Conservation (phyloP, 2,113 vertebrate genomes). For the Phocoena sinus region DNA sequence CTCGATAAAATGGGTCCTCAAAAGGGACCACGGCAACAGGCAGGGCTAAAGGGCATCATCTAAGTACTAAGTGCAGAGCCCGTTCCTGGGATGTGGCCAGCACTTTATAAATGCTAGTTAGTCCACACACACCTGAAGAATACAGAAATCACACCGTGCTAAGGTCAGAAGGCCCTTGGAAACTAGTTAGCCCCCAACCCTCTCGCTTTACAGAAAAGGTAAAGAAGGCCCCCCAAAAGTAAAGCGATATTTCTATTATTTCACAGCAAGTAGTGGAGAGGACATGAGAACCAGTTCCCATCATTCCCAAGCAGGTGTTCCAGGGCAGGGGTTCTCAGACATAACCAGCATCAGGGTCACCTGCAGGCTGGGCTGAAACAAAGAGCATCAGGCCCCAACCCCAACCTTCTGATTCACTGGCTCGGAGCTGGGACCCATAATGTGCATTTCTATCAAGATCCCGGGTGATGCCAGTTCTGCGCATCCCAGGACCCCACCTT, state of each 20-base stretch:
- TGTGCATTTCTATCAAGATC: background rate
- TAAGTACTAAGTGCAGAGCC: background rate
- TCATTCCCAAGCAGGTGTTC: background rate
- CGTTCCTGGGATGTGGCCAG: fast-evolving
- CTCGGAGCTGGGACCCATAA: background rate
- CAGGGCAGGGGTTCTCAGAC: background rate
- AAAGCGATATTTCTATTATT: background rate
- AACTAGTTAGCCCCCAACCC: background rate
- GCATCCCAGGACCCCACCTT: background rate
- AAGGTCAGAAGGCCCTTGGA: background rate
- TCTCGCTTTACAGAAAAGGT: background rate
- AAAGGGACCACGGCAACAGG: background rate
- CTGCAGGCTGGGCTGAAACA: too few species aligned
- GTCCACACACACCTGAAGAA: background rate
- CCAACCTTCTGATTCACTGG: background rate
- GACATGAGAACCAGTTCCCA: background rate
- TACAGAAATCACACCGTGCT: background rate
- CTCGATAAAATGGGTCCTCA: background rate
- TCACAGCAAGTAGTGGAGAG: background rate
- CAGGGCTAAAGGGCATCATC: background rate
- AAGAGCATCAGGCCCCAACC: background rate
- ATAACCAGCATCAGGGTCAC: background rate
- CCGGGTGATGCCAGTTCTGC: background rate
- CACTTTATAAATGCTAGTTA: background rate
- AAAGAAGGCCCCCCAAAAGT: background rate